phyloP scores from a whole-genome alignment of 2,888 invertebrate genomes.

The Agriopis leucophaearia region DNA sequence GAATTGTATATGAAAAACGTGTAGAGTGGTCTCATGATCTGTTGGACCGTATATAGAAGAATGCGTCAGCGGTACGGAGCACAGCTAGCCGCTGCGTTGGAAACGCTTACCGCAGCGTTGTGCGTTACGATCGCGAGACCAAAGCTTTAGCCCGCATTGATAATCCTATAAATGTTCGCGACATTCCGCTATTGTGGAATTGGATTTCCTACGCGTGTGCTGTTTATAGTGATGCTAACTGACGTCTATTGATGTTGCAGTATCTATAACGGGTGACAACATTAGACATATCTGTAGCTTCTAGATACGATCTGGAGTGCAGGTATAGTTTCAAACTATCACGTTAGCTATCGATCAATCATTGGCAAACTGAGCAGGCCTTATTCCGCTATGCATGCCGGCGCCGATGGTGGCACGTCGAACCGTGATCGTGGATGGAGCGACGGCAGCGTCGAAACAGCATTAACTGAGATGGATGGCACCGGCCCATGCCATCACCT shows the following conservation, averaged over 20 bases:
- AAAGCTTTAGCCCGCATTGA: no score
- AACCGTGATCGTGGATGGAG: constrained; percentile 44
- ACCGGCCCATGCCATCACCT: constrained; percentile 71
- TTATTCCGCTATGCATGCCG: constrained; percentile 15
- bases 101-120: no score
- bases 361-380: constrained; percentile 15
- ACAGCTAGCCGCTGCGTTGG: no score
- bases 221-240: neutral
- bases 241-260: neutral
- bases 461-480: constrained; percentile 79
- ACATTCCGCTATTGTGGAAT: no score
- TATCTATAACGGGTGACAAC: neutral
- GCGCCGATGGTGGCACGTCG: constrained; percentile 23
- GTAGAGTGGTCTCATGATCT: no score
- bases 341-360: constrained; percentile 20
- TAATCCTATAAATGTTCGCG: no score
- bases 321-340: constrained; percentile 12
- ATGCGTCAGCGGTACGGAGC: no score
- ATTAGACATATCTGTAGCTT: neutral
- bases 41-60: no score
- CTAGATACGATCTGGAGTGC: neutral
- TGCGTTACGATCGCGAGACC: no score
- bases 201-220: neutral
- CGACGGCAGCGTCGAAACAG: constrained; percentile 69
- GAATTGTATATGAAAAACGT: no score